phyloP scores from a whole-genome alignment of 2,797 vertebrate species.

The Pseudochaenichthys georgianus region DNA sequence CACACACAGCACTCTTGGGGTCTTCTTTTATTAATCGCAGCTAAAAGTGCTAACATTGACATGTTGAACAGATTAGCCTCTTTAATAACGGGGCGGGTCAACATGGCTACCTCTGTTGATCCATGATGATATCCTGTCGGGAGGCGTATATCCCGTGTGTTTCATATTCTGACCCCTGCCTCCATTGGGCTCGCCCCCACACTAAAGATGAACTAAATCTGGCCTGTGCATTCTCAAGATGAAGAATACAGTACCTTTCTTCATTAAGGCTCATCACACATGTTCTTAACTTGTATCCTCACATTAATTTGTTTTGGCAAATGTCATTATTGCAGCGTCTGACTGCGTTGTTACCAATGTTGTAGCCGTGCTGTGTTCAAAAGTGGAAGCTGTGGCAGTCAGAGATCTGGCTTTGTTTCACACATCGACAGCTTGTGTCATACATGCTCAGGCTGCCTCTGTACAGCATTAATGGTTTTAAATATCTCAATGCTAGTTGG shows the following conservation, averaged over 20 bases:
- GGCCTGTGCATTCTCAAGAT: conserved; percentile 12
- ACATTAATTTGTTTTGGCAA: conserved; percentile 1
- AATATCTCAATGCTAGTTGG: conserved; percentile 76
- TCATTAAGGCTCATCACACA: not conserved
- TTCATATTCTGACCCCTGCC: conserved; percentile 74
- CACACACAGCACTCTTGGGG: conserved; percentile 87
- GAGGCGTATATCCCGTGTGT: conserved; percentile 74
- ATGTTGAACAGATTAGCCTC: conserved; percentile 93
- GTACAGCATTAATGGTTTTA: conserved; percentile 74
- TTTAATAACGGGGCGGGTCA: conserved; percentile 88
- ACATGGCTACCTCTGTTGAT: conserved; percentile 83
- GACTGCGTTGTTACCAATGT: not conserved
- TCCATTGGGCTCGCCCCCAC: conserved; percentile 52
- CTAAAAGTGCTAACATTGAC: conserved; percentile 96
- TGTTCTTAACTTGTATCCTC: not conserved
- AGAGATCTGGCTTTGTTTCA: conserved; percentile 62
- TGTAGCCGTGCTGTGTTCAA: conserved; percentile 28
- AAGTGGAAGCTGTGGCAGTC: conserved; percentile 59
- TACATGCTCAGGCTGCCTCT: conserved; percentile 61
- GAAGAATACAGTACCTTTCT: not conserved
- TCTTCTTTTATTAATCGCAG: conserved; percentile 94
- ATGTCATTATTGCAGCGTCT: not conserved
- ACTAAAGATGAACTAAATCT: conserved; percentile 63
- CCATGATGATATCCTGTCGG: conserved; percentile 82
- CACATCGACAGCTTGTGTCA: conserved; percentile 65